Percentiles rank a stretch among this genome's conserved stretches.
These are phyloP conservation scores for Poeciliopsis infans DNA, from an alignment of 2,797 vertebrate genomes.

Conservation along the genomic window DNA sequence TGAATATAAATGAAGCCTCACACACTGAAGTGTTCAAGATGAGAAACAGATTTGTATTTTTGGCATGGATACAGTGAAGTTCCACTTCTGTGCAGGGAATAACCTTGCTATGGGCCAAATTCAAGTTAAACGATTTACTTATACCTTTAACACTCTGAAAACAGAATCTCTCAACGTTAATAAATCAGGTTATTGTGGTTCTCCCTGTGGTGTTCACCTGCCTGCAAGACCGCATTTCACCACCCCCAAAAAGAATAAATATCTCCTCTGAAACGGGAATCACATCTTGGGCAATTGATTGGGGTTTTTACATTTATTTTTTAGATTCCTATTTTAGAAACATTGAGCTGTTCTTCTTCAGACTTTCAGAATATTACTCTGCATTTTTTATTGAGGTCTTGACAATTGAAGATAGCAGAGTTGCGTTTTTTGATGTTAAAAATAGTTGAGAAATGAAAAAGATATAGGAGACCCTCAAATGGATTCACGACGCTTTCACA, in stretches of 20 bases:
- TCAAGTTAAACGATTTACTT: conserved; percentile 54
- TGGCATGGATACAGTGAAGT: conserved; percentile 17
- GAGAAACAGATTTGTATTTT: conserved; percentile 1
- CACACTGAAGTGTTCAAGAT: conserved; percentile 8
- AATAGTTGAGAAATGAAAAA: conserved; percentile 14
- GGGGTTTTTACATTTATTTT: neutral
- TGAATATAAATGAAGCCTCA: conserved; percentile 1
- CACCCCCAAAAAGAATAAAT: neutral
- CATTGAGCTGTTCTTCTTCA: conserved; percentile 1
- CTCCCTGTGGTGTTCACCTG: conserved; percentile 28
- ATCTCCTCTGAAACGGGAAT: neutral
- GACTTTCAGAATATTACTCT: conserved; percentile 2
- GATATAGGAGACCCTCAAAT: conserved; percentile 21
- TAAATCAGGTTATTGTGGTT: conserved; percentile 48
- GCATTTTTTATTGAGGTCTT: conserved; percentile 26
- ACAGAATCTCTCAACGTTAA: conserved; percentile 48
- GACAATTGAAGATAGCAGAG: conserved; percentile 19
- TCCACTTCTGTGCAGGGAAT: conserved; percentile 23
- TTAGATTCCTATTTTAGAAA: neutral
- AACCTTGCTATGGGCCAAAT: conserved; percentile 39
- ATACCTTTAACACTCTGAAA: conserved; percentile 32
- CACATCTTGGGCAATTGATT: neutral
- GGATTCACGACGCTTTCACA: conserved; percentile 33
- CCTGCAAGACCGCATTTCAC: conserved; percentile 9
- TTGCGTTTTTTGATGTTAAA: conserved; percentile 23